Base-by-base conservation (phyloP, 2,888 invertebrate genomes). In the Caenorhabditis becei region DNA sequence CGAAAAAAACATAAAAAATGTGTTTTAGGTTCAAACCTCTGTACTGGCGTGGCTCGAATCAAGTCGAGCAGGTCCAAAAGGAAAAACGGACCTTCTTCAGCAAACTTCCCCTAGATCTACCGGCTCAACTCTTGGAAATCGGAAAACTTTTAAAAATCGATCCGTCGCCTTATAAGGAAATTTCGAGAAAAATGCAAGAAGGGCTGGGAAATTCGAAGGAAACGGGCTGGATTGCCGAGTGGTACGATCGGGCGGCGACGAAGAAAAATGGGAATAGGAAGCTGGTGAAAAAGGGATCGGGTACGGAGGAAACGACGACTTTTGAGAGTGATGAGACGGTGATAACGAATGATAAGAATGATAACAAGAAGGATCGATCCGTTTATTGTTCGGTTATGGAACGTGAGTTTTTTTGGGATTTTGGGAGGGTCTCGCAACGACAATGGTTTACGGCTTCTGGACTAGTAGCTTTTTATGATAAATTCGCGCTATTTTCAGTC, bases 201-300 rank as follows among this genome's bases (percentile, higher is more conserved):
- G 72, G 72, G 24, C 26, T 69, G 32, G 24, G 41, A 1, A 23
- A 24, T 14, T 5, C n/a, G 23, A 53, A 28, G 7, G 23, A 24
- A 14, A 41, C 63, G 2, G 44, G 35, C 16, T 63, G 72, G 56
- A 41, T 10, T 28, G 56, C 72, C 16, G 72, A 72, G 44, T 72
- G 72, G 70, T 63, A 56, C 20, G 72, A 72, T 26, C 16, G 72
- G 44, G 28, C 61, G 7, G 63, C 62, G 20, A 47, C 62, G n/a
- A 63, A 32, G 32, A 47, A 56, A 24, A 44, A 24, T 1, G 32
- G 11, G 37, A 62, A 24, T 28, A 44, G 44, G 32, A 10, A 14
- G 41, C 10, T 10, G 2, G 10, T 14, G 35, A 63, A 56, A 35
- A 54, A 53, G 32, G 44, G 37, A 18, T 47, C n/a, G 20, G 47